Evolutionary conservation across 1,140 invertebrate genomes (phyloP), one percentile per base, ranked within the genome.

Genomic region (Melipona quadrifasciata): DNA sequence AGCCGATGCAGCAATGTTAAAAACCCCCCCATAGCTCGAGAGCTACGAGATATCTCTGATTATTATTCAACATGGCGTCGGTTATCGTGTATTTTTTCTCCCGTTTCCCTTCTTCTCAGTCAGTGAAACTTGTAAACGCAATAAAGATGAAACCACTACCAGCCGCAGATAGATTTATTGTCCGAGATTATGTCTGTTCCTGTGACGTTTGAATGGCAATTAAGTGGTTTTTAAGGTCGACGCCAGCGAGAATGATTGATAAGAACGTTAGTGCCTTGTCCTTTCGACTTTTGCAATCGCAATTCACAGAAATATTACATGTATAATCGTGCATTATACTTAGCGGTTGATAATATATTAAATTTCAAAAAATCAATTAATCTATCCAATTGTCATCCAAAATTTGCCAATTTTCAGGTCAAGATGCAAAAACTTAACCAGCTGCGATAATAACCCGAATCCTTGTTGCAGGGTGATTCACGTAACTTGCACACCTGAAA

Each of bases 181-280:
- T 24, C 12, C 14, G 74, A 39, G 74, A 76, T 76, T n/a, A 10
- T 21, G 61, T 58, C 55, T 70, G 12, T 5, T 14, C 19, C 57
- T n/a, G 24, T 24, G 39, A 70, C 16, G 31, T 75, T 55, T 55
- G 21, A 74, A 31, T 19, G 27, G 11, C 27, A 74, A 57, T 74
- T 74, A 74, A 74, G 51, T 10, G 17, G 17, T 27, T 31, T 55
- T 74, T 74, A 74, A 74, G 51, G 47, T 31, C n/a, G 67, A 21
- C 51, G 4, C 27, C 1, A 19, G 67, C 11, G 39, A 53, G 27
- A 73, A 53, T 39, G 6, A 76, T 39, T 75, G 73, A 75, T 58
- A 58, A 75, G 19, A 24, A 75, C 2, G 8, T 12, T 19, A 74
- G 53, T 58, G 16, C 34, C 21, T 68, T 27, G 19, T 39, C 17